A percentile compares a stretch with the other conserved stretches of the same genome.
Conservation (phyloP, 2,797 vertebrate species). For the Propithecus perrieri region DNA sequence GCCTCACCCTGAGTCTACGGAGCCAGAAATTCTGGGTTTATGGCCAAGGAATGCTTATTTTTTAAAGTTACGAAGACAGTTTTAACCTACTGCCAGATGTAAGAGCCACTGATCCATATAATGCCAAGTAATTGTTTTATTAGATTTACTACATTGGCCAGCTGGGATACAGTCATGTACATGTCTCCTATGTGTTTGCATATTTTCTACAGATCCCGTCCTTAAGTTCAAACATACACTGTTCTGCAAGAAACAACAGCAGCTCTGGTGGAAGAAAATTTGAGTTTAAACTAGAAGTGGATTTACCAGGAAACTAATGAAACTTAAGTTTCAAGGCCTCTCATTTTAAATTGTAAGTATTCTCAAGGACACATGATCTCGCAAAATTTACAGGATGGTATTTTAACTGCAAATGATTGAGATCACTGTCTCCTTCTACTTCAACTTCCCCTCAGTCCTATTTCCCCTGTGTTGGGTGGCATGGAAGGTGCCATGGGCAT, state of each 20-base stretch:
- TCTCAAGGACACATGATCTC: background rate
- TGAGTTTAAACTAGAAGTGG: background rate
- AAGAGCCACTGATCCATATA: constrained; percentile 15
- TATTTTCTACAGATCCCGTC: background rate
- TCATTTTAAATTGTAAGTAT: background rate
- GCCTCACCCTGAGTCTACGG: background rate
- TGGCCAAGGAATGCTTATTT: background rate
- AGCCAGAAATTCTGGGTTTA: background rate
- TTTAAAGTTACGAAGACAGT: background rate
- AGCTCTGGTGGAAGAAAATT: background rate
- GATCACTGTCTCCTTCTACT: background rate
- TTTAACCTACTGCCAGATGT: constrained; percentile 41
- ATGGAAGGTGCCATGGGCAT: background rate
- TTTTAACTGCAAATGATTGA: background rate
- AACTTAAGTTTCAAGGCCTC: background rate
- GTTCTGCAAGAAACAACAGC: background rate
- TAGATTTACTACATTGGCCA: constrained; percentile 23
- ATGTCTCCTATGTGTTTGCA: background rate
- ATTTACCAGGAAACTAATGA: background rate
- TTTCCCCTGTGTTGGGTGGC: background rate
- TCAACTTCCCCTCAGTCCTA: background rate
- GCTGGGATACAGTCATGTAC: background rate
- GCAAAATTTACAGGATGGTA: background rate
- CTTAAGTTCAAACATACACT: background rate
- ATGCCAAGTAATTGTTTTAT: constrained; percentile 44